phyloP scores from a whole-genome alignment of 2,113 vertebrate species.

The Smithornis capensis region DNA sequence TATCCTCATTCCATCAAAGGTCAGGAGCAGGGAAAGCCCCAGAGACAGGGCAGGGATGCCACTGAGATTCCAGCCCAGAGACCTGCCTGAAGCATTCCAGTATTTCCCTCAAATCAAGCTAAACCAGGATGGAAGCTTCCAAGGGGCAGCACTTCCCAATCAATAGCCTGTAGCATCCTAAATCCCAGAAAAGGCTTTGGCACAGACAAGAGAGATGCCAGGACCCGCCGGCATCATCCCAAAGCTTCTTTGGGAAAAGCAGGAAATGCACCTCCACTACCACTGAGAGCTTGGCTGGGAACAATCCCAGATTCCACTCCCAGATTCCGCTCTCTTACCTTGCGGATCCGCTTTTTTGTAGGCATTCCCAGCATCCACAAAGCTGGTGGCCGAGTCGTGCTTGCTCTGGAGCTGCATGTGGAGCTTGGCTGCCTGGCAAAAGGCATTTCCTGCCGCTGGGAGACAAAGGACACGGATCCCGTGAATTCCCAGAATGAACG shows the following conservation, averaged over 20 bases:
- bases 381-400: conserved; percentile 93
- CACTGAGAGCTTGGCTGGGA: not conserved
- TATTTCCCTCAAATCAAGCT: not conserved
- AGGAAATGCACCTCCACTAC: not conserved
- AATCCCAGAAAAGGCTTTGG: not conserved
- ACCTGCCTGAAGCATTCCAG: not conserved
- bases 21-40: not conserved
- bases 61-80: not conserved
- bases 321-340: conserved; percentile 64
- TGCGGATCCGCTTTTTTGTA: conserved; percentile 96
- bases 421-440: conserved; percentile 93
- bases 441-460: conserved; percentile 89
- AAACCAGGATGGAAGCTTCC: not conserved
- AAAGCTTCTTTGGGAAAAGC: not conserved
- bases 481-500: accelerated
- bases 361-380: conserved; percentile 94
- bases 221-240: not conserved
- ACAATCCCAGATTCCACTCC: not conserved
- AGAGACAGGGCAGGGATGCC: accelerated
- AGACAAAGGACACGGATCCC: not conserved
- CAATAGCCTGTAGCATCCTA: not conserved
- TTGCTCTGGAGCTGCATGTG: conserved; percentile 99
- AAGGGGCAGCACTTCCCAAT: not conserved
- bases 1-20: not conserved
- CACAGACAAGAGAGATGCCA: not conserved